phyloP scores from a whole-genome alignment of 2,888 invertebrate genomes.

The Synanthedon formicaeformis region DNA sequence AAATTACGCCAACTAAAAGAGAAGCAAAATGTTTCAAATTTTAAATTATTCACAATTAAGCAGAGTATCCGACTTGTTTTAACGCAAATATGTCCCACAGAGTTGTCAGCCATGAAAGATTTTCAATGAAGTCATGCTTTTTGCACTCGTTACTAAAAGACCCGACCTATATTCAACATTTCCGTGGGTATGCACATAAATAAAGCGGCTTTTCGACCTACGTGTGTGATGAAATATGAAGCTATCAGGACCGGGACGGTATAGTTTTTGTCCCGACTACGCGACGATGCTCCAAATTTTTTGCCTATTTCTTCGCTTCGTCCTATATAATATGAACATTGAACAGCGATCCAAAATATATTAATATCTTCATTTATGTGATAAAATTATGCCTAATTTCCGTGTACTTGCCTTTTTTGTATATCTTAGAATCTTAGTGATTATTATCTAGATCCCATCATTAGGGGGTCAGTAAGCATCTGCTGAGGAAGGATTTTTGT shows the following conservation, averaged over 20 bases:
- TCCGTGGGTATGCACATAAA: neutral
- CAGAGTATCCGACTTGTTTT: too few species aligned
- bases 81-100: too few species aligned
- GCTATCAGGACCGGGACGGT: neutral
- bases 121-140: neutral
- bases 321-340: neutral
- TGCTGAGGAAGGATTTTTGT: too few species aligned
- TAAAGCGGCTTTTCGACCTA: neutral
- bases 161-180: neutral
- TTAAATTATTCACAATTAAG: too few species aligned
- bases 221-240: neutral
- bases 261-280: neutral
- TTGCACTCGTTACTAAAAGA: neutral
- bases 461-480: too few species aligned
- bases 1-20: too few species aligned
- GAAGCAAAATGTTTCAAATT: too few species aligned
- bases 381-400: too few species aligned
- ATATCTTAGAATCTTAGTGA: too few species aligned
- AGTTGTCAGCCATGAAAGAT: neutral
- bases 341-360: neutral
- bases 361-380: neutral
- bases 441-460: too few species aligned
- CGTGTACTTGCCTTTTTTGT: too few species aligned
- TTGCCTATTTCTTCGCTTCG: neutral
- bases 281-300: neutral